Evolutionary conservation across 1,140 invertebrate species (phyloP).

Genomic region (Cardiocondyla obscurior): DNA sequence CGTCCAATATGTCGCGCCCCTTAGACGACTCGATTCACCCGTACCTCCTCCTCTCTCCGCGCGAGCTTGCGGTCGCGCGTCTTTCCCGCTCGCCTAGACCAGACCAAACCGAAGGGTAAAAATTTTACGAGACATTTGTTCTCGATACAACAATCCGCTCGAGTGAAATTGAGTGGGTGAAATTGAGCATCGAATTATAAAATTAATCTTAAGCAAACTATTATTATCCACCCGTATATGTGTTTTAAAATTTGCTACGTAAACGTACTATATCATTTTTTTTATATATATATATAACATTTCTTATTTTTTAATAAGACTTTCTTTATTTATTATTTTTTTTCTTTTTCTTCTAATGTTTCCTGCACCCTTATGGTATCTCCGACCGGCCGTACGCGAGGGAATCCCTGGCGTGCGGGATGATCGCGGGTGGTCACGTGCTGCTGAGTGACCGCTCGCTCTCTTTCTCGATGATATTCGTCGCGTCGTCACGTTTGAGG

Average conservation of each 20-base stretch:
- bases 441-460: conserved; percentile 57
- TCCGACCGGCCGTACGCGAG: conserved; percentile 12
- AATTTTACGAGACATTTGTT: background rate
- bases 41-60: conserved; percentile 39
- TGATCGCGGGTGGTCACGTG: conserved; percentile 60
- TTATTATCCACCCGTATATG: background rate
- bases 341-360: background rate
- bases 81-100: background rate
- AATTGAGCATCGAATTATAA: background rate
- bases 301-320: background rate
- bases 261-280: no score
- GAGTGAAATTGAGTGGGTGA: background rate
- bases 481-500: conserved; percentile 60
- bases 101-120: background rate
- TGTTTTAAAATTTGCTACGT: background rate
- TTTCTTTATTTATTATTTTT: background rate
- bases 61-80: conserved; percentile 7
- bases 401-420: conserved; percentile 38
- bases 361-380: background rate
- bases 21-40: conserved; percentile 64
- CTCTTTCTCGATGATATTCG: conserved; percentile 40
- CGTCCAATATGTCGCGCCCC: conserved; percentile 76
- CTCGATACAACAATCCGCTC: background rate
- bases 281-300: background rate
- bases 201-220: background rate